Evolutionary conservation across 2,888 invertebrate genomes (phyloP).

Genomic region (Nasonovia ribisnigri): DNA sequence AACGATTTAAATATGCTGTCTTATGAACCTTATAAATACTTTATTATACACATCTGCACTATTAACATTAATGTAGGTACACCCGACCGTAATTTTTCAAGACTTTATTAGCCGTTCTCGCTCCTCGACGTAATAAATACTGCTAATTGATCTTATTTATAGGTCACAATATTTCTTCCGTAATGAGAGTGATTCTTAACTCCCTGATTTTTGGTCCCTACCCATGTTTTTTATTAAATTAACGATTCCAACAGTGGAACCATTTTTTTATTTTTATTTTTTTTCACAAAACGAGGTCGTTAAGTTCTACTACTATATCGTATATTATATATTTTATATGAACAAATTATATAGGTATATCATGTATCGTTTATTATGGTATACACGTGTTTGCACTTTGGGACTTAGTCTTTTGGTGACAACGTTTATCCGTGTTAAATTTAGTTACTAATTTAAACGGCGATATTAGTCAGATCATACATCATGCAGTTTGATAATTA

Average conservation of each 20-base stretch:
- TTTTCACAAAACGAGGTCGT: slow-evolving; percentile 5
- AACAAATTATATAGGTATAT: background rate
- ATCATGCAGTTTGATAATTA: background rate
- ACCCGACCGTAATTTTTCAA: background rate
- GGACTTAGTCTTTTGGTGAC: slow-evolving; percentile 9
- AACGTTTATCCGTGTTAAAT: slow-evolving; percentile 6
- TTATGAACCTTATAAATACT: background rate
- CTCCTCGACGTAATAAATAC: background rate
- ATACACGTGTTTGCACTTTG: slow-evolving; percentile 57
- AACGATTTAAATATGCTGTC: background rate
- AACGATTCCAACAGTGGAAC: background rate
- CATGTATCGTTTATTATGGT: background rate
- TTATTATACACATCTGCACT: background rate
- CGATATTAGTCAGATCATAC: background rate
- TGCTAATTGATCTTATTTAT: slow-evolving; percentile 45
- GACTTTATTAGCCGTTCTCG: background rate
- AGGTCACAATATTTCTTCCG: background rate
- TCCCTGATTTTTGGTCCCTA: background rate
- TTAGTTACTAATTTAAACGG: background rate
- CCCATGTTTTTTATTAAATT: slow-evolving; percentile 15
- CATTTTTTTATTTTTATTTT: background rate
- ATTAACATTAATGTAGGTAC: background rate
- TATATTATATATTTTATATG: background rate
- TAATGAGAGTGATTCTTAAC: slow-evolving; percentile 22
- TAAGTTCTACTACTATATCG: background rate